Evolutionary conservation across 2,113 vertebrate species (phyloP), one percentile per base, ranked within the genome.

Genomic region (Alexandromys fortis): DNA sequence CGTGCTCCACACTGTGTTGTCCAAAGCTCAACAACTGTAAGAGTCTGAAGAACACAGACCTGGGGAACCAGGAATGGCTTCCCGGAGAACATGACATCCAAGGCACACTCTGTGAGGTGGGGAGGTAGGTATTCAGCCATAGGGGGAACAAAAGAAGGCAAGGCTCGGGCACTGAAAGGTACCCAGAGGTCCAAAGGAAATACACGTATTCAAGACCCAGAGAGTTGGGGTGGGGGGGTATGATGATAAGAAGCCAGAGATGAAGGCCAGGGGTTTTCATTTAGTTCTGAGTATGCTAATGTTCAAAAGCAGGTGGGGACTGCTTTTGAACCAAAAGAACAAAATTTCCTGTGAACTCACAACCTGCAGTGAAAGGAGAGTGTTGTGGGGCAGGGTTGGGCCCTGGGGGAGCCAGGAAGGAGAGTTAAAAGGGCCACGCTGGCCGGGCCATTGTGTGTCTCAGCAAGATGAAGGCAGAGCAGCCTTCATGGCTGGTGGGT

Each of bases 251-350:
- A 79, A 45, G 72, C 30, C 21, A 79, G 6, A 38, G 73, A 89
- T 70, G 11, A 75, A n/a, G 42, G 22, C 0, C 55, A 86, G 55
- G 76, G 91, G 26, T 58, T 93, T 78, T 70, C 86, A 78, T 49
- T 65, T 13, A 8, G 24, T 81, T 94, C 75, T 78, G 78, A 73
- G 38, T 33, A 86, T 7, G 86, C 70, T 45, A 16, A 38, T 70
- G 92, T 95, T 86, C 58, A 58, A 7, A 81, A 68, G 91, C 26
- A 19, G 87, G 82, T 24, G 49, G 67, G 13, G 78, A 47, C 85
- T 87, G 63, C 61, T 89, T 95, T 96, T 93, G 72, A 82, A 96
- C 81, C 73, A 93, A 77, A 70, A 92, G 79, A 95, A 85, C 90
- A 58, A 91, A 93, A 78, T 97, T 93, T 95, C 92, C 91, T 73